Evolutionary conservation across 2,113 vertebrate genomes (phyloP), one percentile per base, ranked within the genome.

Genomic region (Pyxicephalus adspersus): DNA sequence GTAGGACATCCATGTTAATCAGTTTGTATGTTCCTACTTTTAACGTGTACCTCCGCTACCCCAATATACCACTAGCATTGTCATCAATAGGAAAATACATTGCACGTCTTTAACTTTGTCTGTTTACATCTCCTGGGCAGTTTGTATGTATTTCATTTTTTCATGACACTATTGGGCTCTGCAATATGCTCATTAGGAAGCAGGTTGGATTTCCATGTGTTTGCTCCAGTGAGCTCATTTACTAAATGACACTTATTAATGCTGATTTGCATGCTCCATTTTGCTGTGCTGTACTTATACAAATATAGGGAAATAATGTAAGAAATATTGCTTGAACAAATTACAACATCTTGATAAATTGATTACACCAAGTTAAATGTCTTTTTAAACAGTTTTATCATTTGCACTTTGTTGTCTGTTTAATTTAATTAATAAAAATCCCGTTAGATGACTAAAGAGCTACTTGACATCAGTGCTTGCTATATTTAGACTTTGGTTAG

Each of bases 261-360:
- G 28, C 25, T 66, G 76, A 77, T 77, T 77, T 52, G 31, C 25
- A 77, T 65, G 75, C 38, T 28, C 45, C 26, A 65, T 65, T 77
- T 77, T 54, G 26, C 61, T 54, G 13, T 77, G 74, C 26, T 77
- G 25, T 77, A 52, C 45, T 6, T 77, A 77, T 64, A 77, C 45
- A 77, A n/a, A 54, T 64, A 63, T 65, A 77, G 28, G 17, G 63
- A 26, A 31, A 23, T 77, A 51, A 50, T n/a, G 34, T 31, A 75
- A 65, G 50, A 66, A 65, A 55, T 66, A 31, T 77, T 66, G 50
- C 61, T 65, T 11, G 17, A 66, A 52, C 63, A 77, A 77, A 77
- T 77, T 15, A 55, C 45, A 51, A 77, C 34, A 65, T 64, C 45
- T 76, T 77, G 60, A 77, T 77, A 77, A 77, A 77, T 77, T 52